These are phyloP conservation scores for Pteria penguin DNA, from an alignment of 2,888 invertebrate genomes.

Conservation along the genomic window DNA sequence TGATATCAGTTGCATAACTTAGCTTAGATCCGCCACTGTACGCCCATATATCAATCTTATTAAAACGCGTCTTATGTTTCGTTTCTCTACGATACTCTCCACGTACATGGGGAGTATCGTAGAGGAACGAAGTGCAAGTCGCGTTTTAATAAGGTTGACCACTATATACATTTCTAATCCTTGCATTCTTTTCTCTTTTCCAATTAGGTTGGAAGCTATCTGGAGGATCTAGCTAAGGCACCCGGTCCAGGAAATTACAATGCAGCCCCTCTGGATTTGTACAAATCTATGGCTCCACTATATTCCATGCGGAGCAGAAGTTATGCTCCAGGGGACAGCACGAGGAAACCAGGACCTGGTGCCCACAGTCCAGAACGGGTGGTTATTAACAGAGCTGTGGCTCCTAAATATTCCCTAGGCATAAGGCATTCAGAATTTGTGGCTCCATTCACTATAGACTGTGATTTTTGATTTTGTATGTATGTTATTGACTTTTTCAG, in stretches of 20 bases:
- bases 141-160: not conserved
- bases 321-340: constrained; percentile 87
- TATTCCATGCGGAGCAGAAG: constrained; percentile 92
- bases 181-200: constrained; percentile 1
- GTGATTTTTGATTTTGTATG: not conserved
- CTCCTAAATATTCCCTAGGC: constrained; percentile 79
- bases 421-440: constrained; percentile 79
- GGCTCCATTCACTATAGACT: constrained; percentile 67
- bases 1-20: too few relatives aligned
- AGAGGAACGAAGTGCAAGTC: too few relatives aligned
- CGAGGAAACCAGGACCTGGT: constrained; percentile 92
- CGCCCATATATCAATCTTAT: too few relatives aligned
- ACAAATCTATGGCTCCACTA: constrained; percentile 85
- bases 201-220: constrained; percentile 79
- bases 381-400: constrained; percentile 64
- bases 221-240: constrained; percentile 70
- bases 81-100: too few relatives aligned
- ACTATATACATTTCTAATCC: not conserved
- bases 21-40: not conserved
- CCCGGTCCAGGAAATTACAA: constrained; percentile 89
- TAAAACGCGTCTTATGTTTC: too few relatives aligned
- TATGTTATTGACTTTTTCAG: too few relatives aligned
- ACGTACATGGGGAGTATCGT: too few relatives aligned
- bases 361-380: constrained; percentile 98
- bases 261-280: constrained; percentile 84